A percentile compares a stretch with the other conserved stretches of the same genome.
phyloP scores from a whole-genome alignment of 2,888 invertebrate species.

The Leucoma salicis region DNA sequence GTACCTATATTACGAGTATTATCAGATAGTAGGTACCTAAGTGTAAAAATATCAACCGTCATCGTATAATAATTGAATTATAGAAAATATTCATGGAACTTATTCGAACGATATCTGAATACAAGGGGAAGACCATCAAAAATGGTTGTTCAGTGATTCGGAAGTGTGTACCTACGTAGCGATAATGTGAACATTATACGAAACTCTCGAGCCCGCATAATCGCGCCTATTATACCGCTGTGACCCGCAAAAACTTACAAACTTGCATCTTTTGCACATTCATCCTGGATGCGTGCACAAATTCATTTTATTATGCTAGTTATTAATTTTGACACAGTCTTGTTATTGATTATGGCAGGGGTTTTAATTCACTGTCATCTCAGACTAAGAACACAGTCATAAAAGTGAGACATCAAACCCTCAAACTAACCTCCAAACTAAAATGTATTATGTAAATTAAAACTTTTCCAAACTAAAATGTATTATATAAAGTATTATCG shows the following conservation, averaged over 20 bases:
- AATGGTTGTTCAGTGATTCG: constrained; percentile 58
- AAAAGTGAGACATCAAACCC: too few species aligned
- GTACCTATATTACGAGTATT: too few species aligned
- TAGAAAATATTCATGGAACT: constrained; percentile 30
- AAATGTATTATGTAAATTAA: too few species aligned
- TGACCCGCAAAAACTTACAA: constrained; percentile 67
- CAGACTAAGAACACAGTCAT: too few species aligned
- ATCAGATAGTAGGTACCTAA: too few species aligned
- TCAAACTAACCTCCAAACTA: too few species aligned
- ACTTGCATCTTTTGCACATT: constrained; percentile 66
- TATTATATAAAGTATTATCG: too few species aligned
- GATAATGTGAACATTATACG: constrained; percentile 80
- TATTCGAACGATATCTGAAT: constrained; percentile 17
- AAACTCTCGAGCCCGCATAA: constrained; percentile 72
- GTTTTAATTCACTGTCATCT: too few species aligned
- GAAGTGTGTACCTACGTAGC: constrained; percentile 57
- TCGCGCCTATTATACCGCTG: constrained; percentile 53
- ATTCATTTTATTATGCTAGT: constrained; percentile 11
- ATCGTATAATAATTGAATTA: constrained; percentile 16
- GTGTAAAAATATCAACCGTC: background rate
- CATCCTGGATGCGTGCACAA: constrained; percentile 40
- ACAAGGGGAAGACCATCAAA: constrained; percentile 39
- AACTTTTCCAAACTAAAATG: too few species aligned
- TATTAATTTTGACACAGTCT: too few species aligned
- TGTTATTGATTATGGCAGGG: too few species aligned